phyloP scores from a whole-genome alignment of 2,888 invertebrate genomes.

The Papilio protenor region DNA sequence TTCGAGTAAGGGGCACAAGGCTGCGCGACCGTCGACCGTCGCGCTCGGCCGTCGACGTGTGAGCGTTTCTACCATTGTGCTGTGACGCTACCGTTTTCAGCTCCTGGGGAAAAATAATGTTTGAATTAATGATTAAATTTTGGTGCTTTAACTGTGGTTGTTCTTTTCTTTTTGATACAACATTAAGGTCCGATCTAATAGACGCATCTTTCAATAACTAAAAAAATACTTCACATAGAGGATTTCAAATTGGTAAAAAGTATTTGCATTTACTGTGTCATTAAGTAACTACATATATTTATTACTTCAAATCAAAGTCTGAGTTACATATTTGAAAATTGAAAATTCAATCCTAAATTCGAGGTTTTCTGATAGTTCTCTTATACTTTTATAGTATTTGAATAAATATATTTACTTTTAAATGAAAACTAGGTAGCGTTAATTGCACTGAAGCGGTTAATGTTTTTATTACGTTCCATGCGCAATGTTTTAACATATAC shows the following conservation, averaged over 20 bases:
- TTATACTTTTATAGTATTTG: background rate
- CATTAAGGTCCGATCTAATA: too few species aligned
- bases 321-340: background rate
- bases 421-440: background rate
- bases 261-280: background rate
- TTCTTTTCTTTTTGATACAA: background rate
- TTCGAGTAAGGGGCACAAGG: conserved; percentile 80
- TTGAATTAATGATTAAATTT: background rate
- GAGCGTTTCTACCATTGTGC: conserved; percentile 49
- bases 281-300: too few species aligned
- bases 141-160: background rate
- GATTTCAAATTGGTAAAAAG: background rate
- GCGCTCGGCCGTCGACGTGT: conserved; percentile 66
- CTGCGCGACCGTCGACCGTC: conserved; percentile 56
- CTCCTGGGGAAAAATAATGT: conserved; percentile 17
- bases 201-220: too few species aligned
- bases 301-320: background rate
- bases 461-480: background rate
- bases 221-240: background rate
- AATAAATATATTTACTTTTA: background rate
- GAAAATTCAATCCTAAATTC: background rate
- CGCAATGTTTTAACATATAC: conserved; percentile 18
- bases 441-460: conserved; percentile 10
- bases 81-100: conserved; percentile 30
- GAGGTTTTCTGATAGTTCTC: too few species aligned